phyloP scores from a whole-genome alignment of 2,888 invertebrate species.

The Venusia cambrica region DNA sequence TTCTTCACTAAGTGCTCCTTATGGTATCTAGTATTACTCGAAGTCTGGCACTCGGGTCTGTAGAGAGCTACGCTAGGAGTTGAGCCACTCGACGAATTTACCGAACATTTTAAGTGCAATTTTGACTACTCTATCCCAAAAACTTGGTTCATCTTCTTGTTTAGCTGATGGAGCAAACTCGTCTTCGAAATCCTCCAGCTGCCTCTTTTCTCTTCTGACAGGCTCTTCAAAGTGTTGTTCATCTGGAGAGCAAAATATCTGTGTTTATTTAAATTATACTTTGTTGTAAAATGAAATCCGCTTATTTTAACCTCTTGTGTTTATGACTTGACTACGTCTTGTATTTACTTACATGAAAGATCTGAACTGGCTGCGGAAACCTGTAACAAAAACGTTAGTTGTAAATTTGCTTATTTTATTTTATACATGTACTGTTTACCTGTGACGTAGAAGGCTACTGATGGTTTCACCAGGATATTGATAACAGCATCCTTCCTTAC shows the following conservation, averaged over 20 bases:
- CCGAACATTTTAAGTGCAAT: slow-evolving; percentile 67
- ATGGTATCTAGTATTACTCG: too few relatives aligned
- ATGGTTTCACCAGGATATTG: too few relatives aligned
- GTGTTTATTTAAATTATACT: background rate
- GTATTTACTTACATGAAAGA: slow-evolving; percentile 39
- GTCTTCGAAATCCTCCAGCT: slow-evolving; percentile 64
- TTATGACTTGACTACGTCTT: too few relatives aligned
- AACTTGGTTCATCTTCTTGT: slow-evolving; percentile 61
- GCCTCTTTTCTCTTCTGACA: slow-evolving; percentile 46
- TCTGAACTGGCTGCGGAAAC: slow-evolving; percentile 34
- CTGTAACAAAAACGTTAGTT: slow-evolving; percentile 38
- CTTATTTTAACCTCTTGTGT: too few relatives aligned
- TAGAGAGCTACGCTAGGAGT: slow-evolving; percentile 50
- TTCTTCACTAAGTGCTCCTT: too few relatives aligned
- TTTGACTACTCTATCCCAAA: slow-evolving; percentile 71
- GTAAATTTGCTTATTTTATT: too few relatives aligned
- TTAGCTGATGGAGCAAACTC: slow-evolving; percentile 47
- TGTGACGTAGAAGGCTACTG: too few relatives aligned
- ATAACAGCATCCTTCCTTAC: too few relatives aligned
- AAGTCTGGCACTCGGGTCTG: too few relatives aligned
- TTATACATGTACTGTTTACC: too few relatives aligned
- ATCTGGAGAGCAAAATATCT: slow-evolving; percentile 27
- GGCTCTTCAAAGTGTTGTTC: slow-evolving; percentile 29
- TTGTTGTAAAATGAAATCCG: too few relatives aligned
- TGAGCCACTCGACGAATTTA: slow-evolving; percentile 71